A percentile compares a stretch with the other conserved stretches of the same genome.
Conservation (phyloP, 2,113 vertebrate species). For the Zosterops borbonicus region DNA sequence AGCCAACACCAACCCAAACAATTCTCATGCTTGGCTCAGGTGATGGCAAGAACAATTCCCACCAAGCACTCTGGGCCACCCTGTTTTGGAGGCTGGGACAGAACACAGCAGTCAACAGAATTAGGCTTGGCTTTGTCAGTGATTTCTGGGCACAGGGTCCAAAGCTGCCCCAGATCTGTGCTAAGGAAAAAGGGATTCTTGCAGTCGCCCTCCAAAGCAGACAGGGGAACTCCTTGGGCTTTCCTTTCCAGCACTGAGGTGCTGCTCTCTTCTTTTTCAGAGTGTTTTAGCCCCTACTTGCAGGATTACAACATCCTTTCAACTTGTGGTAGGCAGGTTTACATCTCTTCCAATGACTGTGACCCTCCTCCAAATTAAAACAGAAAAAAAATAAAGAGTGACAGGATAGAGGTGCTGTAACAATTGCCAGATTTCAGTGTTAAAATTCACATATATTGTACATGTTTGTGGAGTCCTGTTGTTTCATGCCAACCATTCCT, state of each 20-base stretch:
- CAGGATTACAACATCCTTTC: neutral
- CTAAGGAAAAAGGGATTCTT: neutral
- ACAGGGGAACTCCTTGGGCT: neutral
- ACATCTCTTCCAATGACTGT: neutral
- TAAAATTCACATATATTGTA: neutral
- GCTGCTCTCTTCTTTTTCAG: neutral
- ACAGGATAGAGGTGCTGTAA: neutral
- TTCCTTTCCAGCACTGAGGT: neutral
- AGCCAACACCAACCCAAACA: neutral
- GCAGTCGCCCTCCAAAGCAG: rapidly evolving
- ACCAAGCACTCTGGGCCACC: neutral
- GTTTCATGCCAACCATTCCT: neutral
- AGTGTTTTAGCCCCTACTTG: neutral
- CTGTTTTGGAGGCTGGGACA: neutral
- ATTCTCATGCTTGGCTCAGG: neutral
- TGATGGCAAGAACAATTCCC: neutral
- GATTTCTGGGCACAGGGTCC: neutral
- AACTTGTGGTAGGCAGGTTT: neutral
- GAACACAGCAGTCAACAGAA: neutral
- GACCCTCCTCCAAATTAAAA: neutral
- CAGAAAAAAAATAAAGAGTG: neutral
- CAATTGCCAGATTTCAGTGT: neutral
- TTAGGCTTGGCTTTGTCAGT: neutral
- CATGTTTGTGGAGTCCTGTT: neutral
- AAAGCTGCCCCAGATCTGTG: neutral